Base-by-base conservation (phyloP, 2,113 vertebrate species). In the Myiozetetes cayanensis region DNA sequence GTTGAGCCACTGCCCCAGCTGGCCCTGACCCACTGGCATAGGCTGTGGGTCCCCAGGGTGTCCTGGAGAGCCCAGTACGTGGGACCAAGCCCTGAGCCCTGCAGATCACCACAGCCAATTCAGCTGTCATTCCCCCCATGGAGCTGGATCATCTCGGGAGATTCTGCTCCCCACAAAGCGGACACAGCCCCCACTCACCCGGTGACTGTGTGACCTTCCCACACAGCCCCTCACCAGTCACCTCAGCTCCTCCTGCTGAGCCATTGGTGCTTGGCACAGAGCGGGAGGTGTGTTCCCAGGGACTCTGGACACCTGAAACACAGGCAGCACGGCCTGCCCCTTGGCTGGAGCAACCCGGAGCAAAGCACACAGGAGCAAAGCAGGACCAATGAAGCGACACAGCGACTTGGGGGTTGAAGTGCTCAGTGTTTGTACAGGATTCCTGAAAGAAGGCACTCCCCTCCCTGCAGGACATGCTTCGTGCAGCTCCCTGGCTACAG, bases 241-340 rank as follows among this genome's bases (percentile, higher is more conserved):
- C 30, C 52, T 58, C 20, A 28, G 0, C 8, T 13, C 33, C 44
- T 27, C 5, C 11, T 1, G 0, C 53, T 1, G 6, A 39, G 55
- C 77, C 68, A 44, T 0, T n/a, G 14, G 41, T 1, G 1, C 35
- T 31, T 21, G 52, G 31, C 62, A 61, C 39, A 25, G 39, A 21
- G 46, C 52, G 14, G 53, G 15, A 89, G 19, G 15, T 9, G 1
- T 52, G 67, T 24, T 16, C 39, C 63, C 7, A 5, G 22, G 55
- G 35, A 9, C 37, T 11, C 56, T 0, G 2, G 28, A 11, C 1
- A 10, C 10, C 67, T 1, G 33, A 27, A 7, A 9, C 0, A 9
- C 15, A 17, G 47, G 44, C 33, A 12, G 37, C 35, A 14, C 1
- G 3, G 22, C 39, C 31, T 4, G 5, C 33, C 84, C 5, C 1